Evolutionary conservation across 2,888 invertebrate genomes (phyloP), one percentile per base, ranked within the genome.

Genomic region (Scelioninae gen. 1): DNA sequence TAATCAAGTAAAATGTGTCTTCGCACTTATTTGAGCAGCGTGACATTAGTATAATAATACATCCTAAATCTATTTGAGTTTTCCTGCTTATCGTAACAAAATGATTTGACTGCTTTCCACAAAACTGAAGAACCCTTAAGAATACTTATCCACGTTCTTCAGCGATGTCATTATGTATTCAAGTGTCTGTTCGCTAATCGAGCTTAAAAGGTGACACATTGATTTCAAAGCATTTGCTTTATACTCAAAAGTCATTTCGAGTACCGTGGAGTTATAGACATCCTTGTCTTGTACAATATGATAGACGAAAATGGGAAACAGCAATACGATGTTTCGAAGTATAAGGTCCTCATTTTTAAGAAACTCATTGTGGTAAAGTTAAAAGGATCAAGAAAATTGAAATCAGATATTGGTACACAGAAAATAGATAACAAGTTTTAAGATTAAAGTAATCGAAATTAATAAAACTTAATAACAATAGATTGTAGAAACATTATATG

Each of bases 121-220:
- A 80, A 74, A 62, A 68, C 23, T 75, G 31, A 60, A 69, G 63
- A 9, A 45, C 69, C 11, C 58, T 80, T 16, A 7, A 63, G 60
- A 38, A 47, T 56, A 51, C 74, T 63, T 80, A 51, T 16, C 15
- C 29, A 49, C 66, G 45, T 40, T 63, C 75, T 79, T 40, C 29
- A 60, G 10, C 65, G 40, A 38, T 34, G 72, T 69, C 81, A 83
- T 84, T 85, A 83, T 78, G 72, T 56, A 72, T 60, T 84, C 84
- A 74, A 85, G 84, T 83, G 77, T 82, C 84, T 79, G 77, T 51
- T 43, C 76, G 83, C 82, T 85, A 86, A 86, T 86, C 85, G 84
- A 86, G 84, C 82, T 85, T 55, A 83, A 84, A 86, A 84, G 77
- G 72, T 71, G 76, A 71, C 68, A 74, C 75, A 75, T 80, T 74